Evolutionary conservation across 2,113 vertebrate genomes (phyloP).

Genomic region (Zootoca vivipara): DNA sequence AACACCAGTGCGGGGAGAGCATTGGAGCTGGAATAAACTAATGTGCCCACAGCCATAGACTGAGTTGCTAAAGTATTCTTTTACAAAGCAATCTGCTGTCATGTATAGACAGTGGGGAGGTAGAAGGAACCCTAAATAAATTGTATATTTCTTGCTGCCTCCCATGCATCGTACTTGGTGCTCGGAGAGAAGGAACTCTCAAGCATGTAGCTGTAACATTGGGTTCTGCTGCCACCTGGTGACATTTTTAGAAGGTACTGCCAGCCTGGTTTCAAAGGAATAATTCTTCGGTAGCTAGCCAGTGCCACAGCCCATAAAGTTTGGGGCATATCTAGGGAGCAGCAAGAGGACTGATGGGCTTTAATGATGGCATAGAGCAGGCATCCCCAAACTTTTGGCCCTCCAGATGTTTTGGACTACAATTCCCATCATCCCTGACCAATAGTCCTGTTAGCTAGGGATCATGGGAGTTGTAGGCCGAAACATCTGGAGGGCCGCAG

Average conservation of each 20-base stretch:
- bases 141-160: background rate
- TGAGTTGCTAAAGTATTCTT: background rate
- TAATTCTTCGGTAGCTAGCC: background rate
- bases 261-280: background rate
- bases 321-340: background rate
- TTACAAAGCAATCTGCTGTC: background rate
- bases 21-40: no score
- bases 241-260: background rate
- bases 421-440: no score
- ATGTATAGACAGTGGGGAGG: background rate
- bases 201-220: background rate
- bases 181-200: background rate
- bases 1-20: no score
- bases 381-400: no score
- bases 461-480: no score
- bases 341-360: background rate
- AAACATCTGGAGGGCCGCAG: no score
- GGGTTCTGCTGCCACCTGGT: background rate
- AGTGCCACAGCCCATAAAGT: background rate
- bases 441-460: no score
- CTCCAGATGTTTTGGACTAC: no score
- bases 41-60: background rate
- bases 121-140: background rate
- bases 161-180: background rate
- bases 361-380: background rate